Evolutionary conservation across 2,888 invertebrate species (phyloP).

Genomic region (Drosophila falleni): DNA sequence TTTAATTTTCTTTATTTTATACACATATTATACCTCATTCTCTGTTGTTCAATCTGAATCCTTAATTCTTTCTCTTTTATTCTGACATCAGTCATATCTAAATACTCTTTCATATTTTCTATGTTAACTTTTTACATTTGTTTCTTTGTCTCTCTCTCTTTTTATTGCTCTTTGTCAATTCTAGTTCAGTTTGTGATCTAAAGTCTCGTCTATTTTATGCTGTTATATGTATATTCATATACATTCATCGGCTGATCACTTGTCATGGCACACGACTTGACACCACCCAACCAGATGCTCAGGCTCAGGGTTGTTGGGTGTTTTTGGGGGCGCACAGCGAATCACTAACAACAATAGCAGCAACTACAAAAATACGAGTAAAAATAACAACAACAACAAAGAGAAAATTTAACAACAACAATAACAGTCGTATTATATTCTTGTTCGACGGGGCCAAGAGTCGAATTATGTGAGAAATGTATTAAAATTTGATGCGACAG

Average conservation of each 20-base stretch:
- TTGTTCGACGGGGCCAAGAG: constrained; percentile 53
- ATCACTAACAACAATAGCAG: constrained; percentile 8
- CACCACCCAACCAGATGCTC: constrained; percentile 48
- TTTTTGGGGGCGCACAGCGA: constrained; percentile 9
- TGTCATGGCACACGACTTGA: constrained; percentile 26
- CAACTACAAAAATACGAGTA: constrained; percentile 14
- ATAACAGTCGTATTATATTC: constrained; percentile 9
- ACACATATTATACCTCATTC: too few species aligned
- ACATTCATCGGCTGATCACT: constrained; percentile 28
- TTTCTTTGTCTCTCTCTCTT: not conserved
- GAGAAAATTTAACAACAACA: constrained; percentile 18
- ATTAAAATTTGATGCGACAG: constrained; percentile 78
- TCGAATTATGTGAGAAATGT: constrained; percentile 76
- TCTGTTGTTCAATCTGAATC: too few species aligned
- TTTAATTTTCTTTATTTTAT: too few species aligned
- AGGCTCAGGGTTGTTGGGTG: constrained; percentile 34
- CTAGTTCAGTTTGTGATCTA: not conserved
- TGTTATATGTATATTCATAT: not conserved
- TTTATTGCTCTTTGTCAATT: not conserved
- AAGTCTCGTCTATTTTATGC: not conserved
- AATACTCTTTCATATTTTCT: not conserved
- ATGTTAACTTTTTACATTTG: not conserved
- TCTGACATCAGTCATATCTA: not conserved
- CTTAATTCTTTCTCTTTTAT: not conserved
- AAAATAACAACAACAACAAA: constrained; percentile 19